phyloP scores from a whole-genome alignment of 35 echinoderm and acorn worm genomes.

The Apostichopus japonicus region DNA sequence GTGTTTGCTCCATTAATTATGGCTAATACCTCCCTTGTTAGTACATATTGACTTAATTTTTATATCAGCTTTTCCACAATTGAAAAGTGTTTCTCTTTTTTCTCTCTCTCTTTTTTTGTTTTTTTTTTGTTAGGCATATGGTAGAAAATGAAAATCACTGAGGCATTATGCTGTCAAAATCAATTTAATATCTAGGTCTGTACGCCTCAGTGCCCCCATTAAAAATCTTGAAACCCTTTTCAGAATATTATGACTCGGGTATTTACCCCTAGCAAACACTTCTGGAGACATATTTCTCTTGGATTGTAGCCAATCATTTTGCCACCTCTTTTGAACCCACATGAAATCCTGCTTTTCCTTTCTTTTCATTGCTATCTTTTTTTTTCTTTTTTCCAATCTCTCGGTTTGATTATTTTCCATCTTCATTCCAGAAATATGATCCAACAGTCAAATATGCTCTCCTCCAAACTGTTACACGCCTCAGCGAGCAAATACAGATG shows the following conservation, averaged over 20 bases:
- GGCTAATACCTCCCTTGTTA: constrained; percentile 6
- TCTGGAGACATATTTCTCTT: constrained; percentile 37
- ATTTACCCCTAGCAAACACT: constrained; percentile 32
- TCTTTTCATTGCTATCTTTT: neutral
- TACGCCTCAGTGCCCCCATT: constrained; percentile 19
- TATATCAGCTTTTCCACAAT: neutral
- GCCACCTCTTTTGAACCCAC: constrained; percentile 35
- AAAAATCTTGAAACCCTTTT: neutral
- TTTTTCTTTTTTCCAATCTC: constrained; percentile 32
- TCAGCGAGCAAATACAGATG: constrained; percentile 38
- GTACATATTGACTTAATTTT: constrained; percentile 52
- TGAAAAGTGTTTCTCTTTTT: constrained; percentile 27
- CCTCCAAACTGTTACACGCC: constrained; percentile 49
- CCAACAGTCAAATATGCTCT: constrained; percentile 53
- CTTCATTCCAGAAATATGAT: constrained; percentile 55
- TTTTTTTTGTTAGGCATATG: neutral
- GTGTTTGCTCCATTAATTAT: constrained; percentile 37
- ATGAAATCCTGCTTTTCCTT: neutral
- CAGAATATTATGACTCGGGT: constrained; percentile 8
- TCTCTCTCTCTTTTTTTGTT: neutral
- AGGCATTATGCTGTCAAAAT: constrained; percentile 43
- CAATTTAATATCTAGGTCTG: constrained; percentile 49
- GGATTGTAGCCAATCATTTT: constrained; percentile 40
- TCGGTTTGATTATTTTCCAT: constrained; percentile 57
- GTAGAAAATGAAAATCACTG: constrained; percentile 44